phyloP scores from a whole-genome alignment of 2,888 invertebrate species.

The Rhodophaea formosa region DNA sequence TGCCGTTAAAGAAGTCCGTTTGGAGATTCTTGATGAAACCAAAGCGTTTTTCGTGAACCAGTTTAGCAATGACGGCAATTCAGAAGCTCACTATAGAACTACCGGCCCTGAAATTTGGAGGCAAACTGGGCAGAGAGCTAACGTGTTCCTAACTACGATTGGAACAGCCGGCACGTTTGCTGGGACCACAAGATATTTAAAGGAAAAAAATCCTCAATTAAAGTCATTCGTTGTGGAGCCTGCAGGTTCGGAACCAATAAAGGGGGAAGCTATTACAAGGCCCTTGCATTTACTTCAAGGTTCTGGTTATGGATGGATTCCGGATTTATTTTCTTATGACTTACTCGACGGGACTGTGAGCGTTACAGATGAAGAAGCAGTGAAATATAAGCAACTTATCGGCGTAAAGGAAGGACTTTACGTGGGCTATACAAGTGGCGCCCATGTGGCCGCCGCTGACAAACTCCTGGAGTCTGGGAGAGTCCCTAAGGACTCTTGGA shows the following conservation, averaged over 20 bases:
- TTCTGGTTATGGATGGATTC: constrained; percentile 69
- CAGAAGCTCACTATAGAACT: constrained; percentile 59
- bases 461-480: constrained; percentile 61
- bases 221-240: constrained; percentile 67
- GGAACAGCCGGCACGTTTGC: constrained; percentile 70
- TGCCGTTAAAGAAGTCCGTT: constrained; percentile 58
- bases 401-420: constrained; percentile 68
- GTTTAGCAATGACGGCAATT: constrained; percentile 60
- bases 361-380: constrained; percentile 65
- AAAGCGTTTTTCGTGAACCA: constrained; percentile 69
- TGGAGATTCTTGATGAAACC: constrained; percentile 52
- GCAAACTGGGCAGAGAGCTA: constrained; percentile 67
- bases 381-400: constrained; percentile 56
- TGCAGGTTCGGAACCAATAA: constrained; percentile 64
- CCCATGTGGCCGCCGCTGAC: constrained; percentile 70
- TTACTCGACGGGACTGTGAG: constrained; percentile 63
- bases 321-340: constrained; percentile 63
- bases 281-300: constrained; percentile 71
- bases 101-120: constrained; percentile 75
- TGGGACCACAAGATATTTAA: constrained; percentile 64
- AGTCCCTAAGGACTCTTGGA: constrained; percentile 64
- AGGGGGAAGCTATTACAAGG: constrained; percentile 63
- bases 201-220: constrained; percentile 61
- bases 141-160: constrained; percentile 66
- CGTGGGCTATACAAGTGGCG: constrained; percentile 72